Percentiles rank a stretch among this genome's conserved stretches.
Evolutionary conservation across 1,140 invertebrate species (phyloP).

Genomic region (Bombus turneri): DNA sequence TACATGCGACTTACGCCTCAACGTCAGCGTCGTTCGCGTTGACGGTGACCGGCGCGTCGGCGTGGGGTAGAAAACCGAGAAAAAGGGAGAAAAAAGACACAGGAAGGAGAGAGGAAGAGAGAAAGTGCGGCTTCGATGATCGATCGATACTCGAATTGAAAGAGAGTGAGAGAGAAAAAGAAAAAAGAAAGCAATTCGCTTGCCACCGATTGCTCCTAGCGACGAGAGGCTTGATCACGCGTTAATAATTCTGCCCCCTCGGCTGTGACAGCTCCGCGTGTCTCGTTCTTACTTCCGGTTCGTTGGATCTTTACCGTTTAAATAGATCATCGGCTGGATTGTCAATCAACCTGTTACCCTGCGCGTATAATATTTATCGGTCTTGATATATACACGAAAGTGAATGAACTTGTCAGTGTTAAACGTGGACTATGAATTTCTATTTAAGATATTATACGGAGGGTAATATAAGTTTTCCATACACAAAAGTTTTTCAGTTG

Average conservation of each 20-base stretch:
- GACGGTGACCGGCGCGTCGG: constrained; percentile 5
- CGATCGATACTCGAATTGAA: constrained; percentile 35
- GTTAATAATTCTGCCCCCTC: constrained; percentile 1
- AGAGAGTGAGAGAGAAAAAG: background rate
- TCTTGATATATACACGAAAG: background rate
- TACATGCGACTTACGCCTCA: constrained; percentile 62
- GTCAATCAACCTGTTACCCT: background rate
- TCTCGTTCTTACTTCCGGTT: constrained; percentile 23
- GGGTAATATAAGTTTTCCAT: background rate
- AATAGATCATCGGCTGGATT: constrained; percentile 3
- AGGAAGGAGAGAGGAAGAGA: background rate
- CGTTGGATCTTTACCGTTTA: constrained; percentile 13
- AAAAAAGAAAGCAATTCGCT: background rate
- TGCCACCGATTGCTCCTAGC: background rate
- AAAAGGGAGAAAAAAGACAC: background rate
- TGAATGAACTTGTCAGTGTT: background rate
- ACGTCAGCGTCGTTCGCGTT: constrained; percentile 50
- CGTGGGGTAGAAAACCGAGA: background rate
- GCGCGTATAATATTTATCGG: background rate
- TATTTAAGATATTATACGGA: background rate
- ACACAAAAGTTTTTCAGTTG: background rate
- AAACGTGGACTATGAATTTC: background rate
- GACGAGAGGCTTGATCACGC: constrained; percentile 11
- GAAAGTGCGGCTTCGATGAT: background rate
- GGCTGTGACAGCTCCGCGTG: background rate